Evolutionary conservation across 1,140 invertebrate species (phyloP), one percentile per base, ranked within the genome.

Genomic region (Euwallacea similis): DNA sequence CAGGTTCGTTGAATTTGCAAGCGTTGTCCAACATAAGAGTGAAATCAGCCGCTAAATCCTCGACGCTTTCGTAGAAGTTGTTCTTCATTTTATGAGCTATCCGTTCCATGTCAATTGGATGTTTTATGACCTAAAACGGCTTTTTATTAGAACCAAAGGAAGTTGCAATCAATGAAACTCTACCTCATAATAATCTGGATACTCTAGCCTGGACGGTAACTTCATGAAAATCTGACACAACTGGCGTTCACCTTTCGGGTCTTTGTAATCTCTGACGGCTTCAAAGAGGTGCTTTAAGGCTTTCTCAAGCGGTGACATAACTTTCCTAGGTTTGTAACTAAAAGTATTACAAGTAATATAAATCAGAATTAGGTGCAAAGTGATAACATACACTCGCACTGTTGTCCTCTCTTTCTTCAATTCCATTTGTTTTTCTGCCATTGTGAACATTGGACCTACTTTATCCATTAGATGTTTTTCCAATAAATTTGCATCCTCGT

Each of bases 1-100:
- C 97, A 0, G 98, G 97, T 82, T 99, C 98, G 82, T 99, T 99
- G 82, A 98, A 99, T 84, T 98, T 98, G 85, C 96, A 99, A 41
- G 97, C 98, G 82, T 99, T 99, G 77, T 99, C 97, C 82, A 99
- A 97, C 95, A 99, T 98, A 11, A 98, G 85, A 74, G 96, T 90
- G 79, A 99, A 93, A 83, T 99, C 98, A 0, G 91, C 88, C 0
- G 71, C 71, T 50, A 99, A 83, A 74, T 98, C 95, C 62, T 98
- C 96, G 7, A 99, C 84, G 67, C 86, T 90, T 11, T 92, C 90
- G 81, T 99, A 99, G 0, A 81, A 82, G 58, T 86, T 86, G 71
- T 88, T 88, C 79, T 93, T 93, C 50, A 98, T 84, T 78, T 95
- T 96, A 56, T 94, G 90, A 0, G 92, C 90, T 73, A 99, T 98